These are phyloP conservation scores for Eulithis prunata DNA, from an alignment of 2,888 invertebrate genomes.

Conservation along the genomic window DNA sequence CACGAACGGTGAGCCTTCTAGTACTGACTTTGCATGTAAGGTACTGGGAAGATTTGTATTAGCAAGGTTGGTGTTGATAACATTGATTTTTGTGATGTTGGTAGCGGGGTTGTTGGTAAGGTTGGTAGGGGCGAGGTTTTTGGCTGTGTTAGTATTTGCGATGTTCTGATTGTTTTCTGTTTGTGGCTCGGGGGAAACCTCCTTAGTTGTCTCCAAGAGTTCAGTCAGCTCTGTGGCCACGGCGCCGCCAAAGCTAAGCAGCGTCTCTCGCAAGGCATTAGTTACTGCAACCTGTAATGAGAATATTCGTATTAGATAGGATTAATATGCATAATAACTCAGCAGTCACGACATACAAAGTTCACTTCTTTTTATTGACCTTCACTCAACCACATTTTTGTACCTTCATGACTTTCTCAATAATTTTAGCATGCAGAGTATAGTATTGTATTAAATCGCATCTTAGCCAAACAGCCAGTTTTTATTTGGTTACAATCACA, in stretches of 20 bases:
- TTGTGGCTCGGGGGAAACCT: conserved; percentile 40
- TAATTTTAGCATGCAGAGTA: too few species aligned
- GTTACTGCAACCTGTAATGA: conserved; percentile 72
- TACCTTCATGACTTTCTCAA: too few species aligned
- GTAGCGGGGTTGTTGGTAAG: conserved; percentile 6
- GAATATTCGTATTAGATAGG: background rate
- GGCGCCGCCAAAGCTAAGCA: conserved; percentile 75
- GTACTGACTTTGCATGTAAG: conserved; percentile 7
- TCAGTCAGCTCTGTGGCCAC: conserved; percentile 69
- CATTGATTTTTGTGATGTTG: conserved; percentile 40
- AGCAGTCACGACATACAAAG: too few species aligned
- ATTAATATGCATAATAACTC: too few species aligned
- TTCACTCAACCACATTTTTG: too few species aligned
- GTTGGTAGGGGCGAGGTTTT: background rate
- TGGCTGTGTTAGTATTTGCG: conserved; percentile 8
- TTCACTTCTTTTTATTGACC: too few species aligned
- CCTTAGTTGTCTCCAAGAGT: conserved; percentile 62
- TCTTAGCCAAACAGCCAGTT: too few species aligned
- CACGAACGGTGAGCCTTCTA: conserved; percentile 40
- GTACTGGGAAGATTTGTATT: conserved; percentile 37
- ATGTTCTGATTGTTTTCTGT: conserved; percentile 63
- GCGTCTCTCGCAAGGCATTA: conserved; percentile 75
- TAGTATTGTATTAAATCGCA: too few species aligned
- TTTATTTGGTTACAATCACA: too few species aligned
- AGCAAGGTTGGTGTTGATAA: conserved; percentile 51